phyloP scores from a whole-genome alignment of 2,888 invertebrate genomes.

The Idaea straminata region DNA sequence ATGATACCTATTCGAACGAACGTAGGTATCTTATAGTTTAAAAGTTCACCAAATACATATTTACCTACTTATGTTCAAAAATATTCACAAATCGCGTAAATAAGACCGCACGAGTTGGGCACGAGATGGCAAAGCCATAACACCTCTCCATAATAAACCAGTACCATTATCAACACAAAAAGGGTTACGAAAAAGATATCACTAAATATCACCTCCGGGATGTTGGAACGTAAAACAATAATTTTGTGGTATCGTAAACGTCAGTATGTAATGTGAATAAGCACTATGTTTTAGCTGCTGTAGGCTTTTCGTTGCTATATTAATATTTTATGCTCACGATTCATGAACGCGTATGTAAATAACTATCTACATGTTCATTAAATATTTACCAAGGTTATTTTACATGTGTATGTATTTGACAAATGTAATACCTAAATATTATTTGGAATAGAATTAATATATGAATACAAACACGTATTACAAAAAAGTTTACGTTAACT shows the following conservation, averaged over 20 bases:
- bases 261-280: neutral
- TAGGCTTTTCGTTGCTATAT: neutral
- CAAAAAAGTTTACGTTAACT: too few relatives aligned
- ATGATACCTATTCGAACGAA: neutral
- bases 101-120: slow-evolving; percentile 39
- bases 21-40: neutral
- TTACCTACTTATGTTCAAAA: neutral
- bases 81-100: slow-evolving; percentile 12
- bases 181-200: slow-evolving; percentile 41
- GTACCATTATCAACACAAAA: slow-evolving; percentile 40
- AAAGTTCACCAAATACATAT: neutral
- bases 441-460: too few relatives aligned
- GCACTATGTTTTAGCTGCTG: neutral
- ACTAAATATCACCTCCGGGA: slow-evolving; percentile 35
- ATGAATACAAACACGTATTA: too few relatives aligned
- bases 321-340: neutral
- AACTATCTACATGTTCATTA: neutral
- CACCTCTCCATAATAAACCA: slow-evolving; percentile 44
- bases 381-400: neutral
- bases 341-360: neutral
- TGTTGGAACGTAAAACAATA: slow-evolving; percentile 30
- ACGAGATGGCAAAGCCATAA: slow-evolving; percentile 48
- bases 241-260: slow-evolving; percentile 21
- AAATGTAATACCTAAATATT: too few relatives aligned
- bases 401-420: too few relatives aligned